Conservation (phyloP, 2,888 invertebrate species). For the Eupithecia abbreviata region DNA sequence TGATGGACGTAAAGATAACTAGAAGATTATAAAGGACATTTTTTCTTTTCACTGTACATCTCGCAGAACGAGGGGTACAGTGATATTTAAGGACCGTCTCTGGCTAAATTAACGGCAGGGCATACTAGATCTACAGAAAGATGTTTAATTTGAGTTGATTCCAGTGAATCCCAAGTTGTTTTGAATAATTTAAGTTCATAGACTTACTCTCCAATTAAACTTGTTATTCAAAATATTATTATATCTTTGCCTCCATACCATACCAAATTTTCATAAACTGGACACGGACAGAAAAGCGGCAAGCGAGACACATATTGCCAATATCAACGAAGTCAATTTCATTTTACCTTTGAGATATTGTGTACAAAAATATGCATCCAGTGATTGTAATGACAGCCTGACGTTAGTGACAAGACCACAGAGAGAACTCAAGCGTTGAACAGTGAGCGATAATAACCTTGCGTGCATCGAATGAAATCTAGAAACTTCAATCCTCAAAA, state of each 20-base stretch:
- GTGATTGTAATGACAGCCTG: neutral
- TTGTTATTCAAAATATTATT: too few relatives aligned
- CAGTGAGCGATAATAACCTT: conserved; percentile 22
- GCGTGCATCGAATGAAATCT: conserved; percentile 36
- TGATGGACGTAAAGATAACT: too few relatives aligned
- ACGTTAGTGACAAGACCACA: neutral
- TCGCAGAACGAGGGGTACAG: neutral
- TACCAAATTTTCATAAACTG: too few relatives aligned
- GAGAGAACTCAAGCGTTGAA: conserved; percentile 20
- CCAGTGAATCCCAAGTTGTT: neutral
- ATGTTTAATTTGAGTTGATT: neutral
- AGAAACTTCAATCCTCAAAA: conserved; percentile 23
- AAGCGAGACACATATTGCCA: too few relatives aligned
- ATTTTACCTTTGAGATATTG: neutral
- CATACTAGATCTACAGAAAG: neutral
- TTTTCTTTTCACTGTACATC: neutral
- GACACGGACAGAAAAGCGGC: too few relatives aligned
- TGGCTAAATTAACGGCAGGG: too few relatives aligned
- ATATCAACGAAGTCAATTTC: neutral
- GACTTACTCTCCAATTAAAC: too few relatives aligned
- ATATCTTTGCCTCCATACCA: too few relatives aligned
- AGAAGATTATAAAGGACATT: neutral
- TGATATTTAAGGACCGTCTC: neutral
- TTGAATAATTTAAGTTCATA: neutral
- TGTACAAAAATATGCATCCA: neutral